These are phyloP conservation scores for Oncorhynchus masou DNA, from an alignment of 2,113 vertebrate species.

Conservation along the genomic window DNA sequence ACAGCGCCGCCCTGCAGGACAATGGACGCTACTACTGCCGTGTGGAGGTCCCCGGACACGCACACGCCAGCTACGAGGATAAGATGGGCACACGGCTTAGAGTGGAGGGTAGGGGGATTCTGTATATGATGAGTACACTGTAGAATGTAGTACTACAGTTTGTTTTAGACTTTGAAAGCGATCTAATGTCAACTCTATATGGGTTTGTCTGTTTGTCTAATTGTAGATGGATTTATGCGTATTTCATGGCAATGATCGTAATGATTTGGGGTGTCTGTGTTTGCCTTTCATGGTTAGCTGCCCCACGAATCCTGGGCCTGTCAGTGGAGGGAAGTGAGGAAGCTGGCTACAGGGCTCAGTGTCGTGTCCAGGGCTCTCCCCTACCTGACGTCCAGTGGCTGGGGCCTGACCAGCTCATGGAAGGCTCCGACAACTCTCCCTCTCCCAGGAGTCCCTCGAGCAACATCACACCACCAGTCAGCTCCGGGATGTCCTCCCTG, in stretches of 20 bases:
- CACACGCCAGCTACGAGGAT: slow-evolving; percentile 83
- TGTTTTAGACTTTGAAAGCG: too few relatives aligned
- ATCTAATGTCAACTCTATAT: neutral
- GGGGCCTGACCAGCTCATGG: slow-evolving; percentile 59
- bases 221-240: neutral
- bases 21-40: slow-evolving; percentile 86
- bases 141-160: too few relatives aligned
- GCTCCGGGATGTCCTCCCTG: slow-evolving; percentile 73
- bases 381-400: slow-evolving; percentile 79
- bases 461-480: slow-evolving; percentile 75
- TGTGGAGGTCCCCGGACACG: slow-evolving; percentile 81
- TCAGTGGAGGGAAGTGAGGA: slow-evolving; percentile 70
- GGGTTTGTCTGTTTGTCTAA: neutral
- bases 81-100: slow-evolving; percentile 83
- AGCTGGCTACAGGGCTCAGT: slow-evolving; percentile 75
- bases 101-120: slow-evolving; percentile 74
- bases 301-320: slow-evolving; percentile 84
- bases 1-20: slow-evolving; percentile 81
- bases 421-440: slow-evolving; percentile 37
- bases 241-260: too few relatives aligned
- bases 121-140: too few relatives aligned
- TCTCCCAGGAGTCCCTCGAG: slow-evolving; percentile 28
- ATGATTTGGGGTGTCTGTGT: neutral
- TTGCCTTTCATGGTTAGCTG: slow-evolving; percentile 63
- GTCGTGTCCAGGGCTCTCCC: slow-evolving; percentile 86